Evolutionary conservation across 1,140 invertebrate genomes (phyloP).

Genomic region (Drosophila punjabiensis): DNA sequence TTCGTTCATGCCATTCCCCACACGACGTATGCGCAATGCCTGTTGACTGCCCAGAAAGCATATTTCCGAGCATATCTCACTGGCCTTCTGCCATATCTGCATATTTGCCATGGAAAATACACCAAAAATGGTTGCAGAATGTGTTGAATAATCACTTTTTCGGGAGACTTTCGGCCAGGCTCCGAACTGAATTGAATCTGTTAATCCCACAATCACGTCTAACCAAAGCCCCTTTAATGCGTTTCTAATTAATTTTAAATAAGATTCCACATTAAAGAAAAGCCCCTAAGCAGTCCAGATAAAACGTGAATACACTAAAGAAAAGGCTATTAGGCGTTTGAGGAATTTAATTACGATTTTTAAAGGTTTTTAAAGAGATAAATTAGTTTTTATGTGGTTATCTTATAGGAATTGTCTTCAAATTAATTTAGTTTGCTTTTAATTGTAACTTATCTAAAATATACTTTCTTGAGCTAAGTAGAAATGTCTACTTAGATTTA

Average conservation of each 20-base stretch:
- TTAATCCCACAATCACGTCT: constrained; percentile 19
- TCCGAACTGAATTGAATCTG: constrained; percentile 16
- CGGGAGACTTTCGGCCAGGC: not conserved
- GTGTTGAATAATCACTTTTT: constrained; percentile 51
- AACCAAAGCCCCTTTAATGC: constrained; percentile 21
- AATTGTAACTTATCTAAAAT: not conserved
- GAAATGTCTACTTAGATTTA: too few relatives aligned
- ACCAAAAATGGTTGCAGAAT: constrained; percentile 24
- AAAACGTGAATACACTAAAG: constrained; percentile 11
- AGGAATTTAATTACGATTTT: not conserved
- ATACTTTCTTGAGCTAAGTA: not conserved
- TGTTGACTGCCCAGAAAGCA: constrained; percentile 39
- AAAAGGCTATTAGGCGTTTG: not conserved
- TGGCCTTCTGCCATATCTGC: constrained; percentile 24
- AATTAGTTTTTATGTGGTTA: not conserved
- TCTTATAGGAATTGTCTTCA: not conserved
- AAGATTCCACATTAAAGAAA: constrained; percentile 27
- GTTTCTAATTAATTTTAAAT: constrained; percentile 54
- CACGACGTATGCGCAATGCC: constrained; percentile 35
- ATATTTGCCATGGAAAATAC: constrained; percentile 22
- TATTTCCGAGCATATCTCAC: constrained; percentile 36
- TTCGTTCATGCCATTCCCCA: constrained; percentile 15
- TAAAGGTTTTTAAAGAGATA: not conserved
- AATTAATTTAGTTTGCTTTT: not conserved
- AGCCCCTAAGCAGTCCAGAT: constrained; percentile 22